phyloP scores from a whole-genome alignment of 2,113 vertebrate genomes.

The Falco punctatus region DNA sequence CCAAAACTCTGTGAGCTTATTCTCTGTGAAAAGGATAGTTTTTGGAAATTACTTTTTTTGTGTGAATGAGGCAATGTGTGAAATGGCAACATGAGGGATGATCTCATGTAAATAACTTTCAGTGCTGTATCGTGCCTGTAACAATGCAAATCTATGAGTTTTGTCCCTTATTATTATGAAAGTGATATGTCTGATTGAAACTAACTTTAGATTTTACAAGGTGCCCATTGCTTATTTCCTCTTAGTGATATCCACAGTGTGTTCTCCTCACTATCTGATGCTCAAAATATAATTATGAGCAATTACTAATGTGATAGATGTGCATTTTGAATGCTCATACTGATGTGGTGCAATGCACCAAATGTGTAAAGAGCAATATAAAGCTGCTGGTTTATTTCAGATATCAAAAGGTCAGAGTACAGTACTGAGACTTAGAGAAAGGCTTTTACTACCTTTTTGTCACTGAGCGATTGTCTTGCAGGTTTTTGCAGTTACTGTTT shows the following conservation, averaged over 20 bases:
- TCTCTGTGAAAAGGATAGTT: background rate
- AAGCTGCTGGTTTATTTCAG: background rate
- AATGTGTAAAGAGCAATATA: background rate
- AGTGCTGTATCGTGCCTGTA: background rate
- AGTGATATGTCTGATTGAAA: background rate
- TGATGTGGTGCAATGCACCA: background rate
- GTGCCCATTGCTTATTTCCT: background rate
- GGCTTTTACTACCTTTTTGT: background rate
- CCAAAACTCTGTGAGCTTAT: background rate
- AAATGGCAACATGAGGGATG: background rate
- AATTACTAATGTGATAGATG: background rate
- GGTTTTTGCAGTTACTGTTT: background rate
- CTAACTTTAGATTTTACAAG: background rate
- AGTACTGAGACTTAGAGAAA: background rate
- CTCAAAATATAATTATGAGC: background rate
- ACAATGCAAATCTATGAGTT: background rate
- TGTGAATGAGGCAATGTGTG: background rate
- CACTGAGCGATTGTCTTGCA: background rate
- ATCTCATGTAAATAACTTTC: background rate
- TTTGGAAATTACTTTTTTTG: background rate
- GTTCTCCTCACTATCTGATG: background rate
- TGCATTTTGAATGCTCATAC: fast-evolving
- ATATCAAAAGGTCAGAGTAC: background rate
- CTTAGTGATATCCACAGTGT: background rate
- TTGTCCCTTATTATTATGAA: background rate